phyloP scores from a whole-genome alignment of 2,888 invertebrate genomes.

The Sarcophaga rosellei region DNA sequence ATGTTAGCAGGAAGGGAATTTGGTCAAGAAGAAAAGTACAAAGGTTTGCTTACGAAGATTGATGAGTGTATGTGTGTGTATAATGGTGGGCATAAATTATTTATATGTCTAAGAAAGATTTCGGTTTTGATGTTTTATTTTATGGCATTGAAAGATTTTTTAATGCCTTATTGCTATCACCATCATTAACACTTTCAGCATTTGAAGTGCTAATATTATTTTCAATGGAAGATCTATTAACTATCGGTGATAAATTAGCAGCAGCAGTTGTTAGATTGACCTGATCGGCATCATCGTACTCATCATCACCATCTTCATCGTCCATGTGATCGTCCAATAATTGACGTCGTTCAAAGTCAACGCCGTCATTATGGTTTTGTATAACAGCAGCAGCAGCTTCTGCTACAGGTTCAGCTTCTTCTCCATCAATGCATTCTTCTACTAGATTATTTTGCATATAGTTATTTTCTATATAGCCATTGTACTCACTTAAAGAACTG shows the following conservation, averaged over 20 bases:
- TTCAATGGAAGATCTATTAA: conserved; percentile 1
- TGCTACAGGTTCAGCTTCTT: neutral
- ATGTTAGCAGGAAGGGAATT: neutral
- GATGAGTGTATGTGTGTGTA: conserved; percentile 18
- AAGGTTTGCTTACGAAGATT: conserved; percentile 20
- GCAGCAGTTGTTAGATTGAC: conserved; percentile 15
- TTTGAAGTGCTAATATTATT: conserved; percentile 40
- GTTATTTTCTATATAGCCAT: conserved; percentile 67
- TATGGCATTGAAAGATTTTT: conserved; percentile 41
- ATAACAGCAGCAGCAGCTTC: neutral
- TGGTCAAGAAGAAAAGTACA: conserved; percentile 21
- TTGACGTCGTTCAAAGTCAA: conserved; percentile 60
- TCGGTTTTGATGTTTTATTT: neutral
- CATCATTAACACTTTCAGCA: conserved; percentile 9
- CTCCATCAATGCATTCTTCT: conserved; percentile 25
- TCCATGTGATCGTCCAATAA: conserved; percentile 63
- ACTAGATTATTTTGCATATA: conserved; percentile 56
- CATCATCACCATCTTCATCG: conserved; percentile 47
- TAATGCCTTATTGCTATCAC: conserved; percentile 24
- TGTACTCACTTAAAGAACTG: conserved; percentile 73
- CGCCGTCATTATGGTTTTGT: conserved; percentile 30
- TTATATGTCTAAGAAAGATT: neutral
- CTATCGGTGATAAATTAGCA: conserved; percentile 24
- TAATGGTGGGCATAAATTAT: neutral
- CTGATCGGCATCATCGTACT: conserved; percentile 28